Evolutionary conservation across 2,888 invertebrate genomes (phyloP).

Genomic region (Carterocephalus palaemon): DNA sequence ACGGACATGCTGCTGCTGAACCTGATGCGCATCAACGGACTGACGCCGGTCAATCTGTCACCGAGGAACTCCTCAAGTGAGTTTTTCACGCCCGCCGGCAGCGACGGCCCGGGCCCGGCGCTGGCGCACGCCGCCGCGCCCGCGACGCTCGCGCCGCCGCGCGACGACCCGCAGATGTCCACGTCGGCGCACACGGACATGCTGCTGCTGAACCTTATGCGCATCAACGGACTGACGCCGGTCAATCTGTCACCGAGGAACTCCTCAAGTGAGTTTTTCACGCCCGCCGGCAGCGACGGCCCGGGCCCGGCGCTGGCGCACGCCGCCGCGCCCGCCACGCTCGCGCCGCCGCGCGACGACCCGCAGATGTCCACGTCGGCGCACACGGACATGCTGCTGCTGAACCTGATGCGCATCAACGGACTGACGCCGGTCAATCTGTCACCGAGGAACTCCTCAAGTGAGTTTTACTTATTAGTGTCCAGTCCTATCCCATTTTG

Average conservation of each 20-base stretch:
- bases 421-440: conserved; percentile 47
- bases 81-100: conserved; percentile 35
- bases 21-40: conserved; percentile 67
- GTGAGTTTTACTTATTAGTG: conserved; percentile 43
- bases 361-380: conserved; percentile 60
- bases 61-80: conserved; percentile 44
- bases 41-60: conserved; percentile 40
- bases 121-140: conserved; percentile 13
- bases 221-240: conserved; percentile 62
- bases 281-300: conserved; percentile 36
- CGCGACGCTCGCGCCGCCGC: conserved; percentile 33
- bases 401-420: conserved; percentile 69
- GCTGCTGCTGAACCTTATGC: conserved; percentile 67
- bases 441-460: conserved; percentile 39
- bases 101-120: conserved; percentile 35
- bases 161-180: conserved; percentile 57
- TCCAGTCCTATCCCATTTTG: too few species aligned
- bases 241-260: conserved; percentile 31
- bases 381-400: conserved; percentile 67
- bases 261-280: conserved; percentile 43
- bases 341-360: conserved; percentile 43
- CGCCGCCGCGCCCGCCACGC: conserved; percentile 5
- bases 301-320: conserved; percentile 31
- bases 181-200: conserved; percentile 66
- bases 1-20: conserved; percentile 69